Evolutionary conservation across 2,797 vertebrate genomes (phyloP), one percentile per base, ranked within the genome.

Genomic region (Anguilla anguilla): DNA sequence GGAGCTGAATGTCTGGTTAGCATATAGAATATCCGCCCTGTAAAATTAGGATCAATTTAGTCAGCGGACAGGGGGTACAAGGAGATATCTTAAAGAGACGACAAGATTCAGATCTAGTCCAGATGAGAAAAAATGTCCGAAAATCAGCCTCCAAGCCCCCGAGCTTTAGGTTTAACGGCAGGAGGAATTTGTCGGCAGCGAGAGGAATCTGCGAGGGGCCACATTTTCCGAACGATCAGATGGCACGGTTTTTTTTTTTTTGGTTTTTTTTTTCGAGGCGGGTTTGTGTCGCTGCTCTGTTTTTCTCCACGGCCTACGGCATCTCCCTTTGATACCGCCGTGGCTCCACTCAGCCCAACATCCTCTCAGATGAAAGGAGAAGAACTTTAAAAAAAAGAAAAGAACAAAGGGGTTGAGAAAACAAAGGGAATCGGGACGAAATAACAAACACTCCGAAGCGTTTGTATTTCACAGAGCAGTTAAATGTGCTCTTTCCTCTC

Each of bases 331-430:
- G 93, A 95, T 94, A 91, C 85, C 83, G 67, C 67, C 43, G 85
- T 85, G 89, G 90, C 91, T 86, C 92, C 92, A 87, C 88, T 88
- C 84, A 88, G 87, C 85, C 77, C 83, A 61, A 74, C 81, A 74
- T 88, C 91, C 93, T 89, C 89, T 64, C 84, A 88, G 89, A 94
- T 94, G 91, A 94, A 94, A 93, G 87, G 82, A 84, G 39, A 88
- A 90, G 85, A 91, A 92, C 90, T 92, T 91, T 35, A 35, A 35
- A 35, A 35, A 35, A 35, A 35, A 90, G 91, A 87, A 93, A 90
- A 92, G 89, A 93, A 91, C 85, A 91, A 90, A 85, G 87, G 89
- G 91, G 90, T 91, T 93, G 92, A 90, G 89, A 94, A 89, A 89
- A 87, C 84, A 89, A 90, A 55, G 87, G 81, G 67, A 89, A 31